Conservation (phyloP, 2,888 invertebrate species). For the Harpagoxenus sublaevis region DNA sequence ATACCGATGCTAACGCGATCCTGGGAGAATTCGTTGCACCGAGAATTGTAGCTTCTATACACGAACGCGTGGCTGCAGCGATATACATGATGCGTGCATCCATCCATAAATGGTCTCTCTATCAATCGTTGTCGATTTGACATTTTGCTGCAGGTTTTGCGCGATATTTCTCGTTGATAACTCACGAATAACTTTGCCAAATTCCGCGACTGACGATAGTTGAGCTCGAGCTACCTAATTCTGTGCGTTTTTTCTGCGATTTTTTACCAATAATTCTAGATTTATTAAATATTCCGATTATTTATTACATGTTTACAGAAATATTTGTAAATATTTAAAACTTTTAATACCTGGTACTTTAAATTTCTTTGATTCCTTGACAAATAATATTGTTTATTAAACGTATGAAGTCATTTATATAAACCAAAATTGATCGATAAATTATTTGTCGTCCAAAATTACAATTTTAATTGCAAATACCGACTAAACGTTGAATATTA, state of each 20-base stretch:
- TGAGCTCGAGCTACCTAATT: background rate
- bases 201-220: background rate
- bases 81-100: conserved; percentile 64
- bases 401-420: background rate
- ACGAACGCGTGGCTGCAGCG: conserved; percentile 47
- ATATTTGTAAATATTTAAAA: conserved; percentile 1
- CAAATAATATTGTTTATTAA: background rate
- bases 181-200: conserved; percentile 41
- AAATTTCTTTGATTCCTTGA: background rate
- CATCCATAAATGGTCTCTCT: conserved; percentile 63
- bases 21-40: conserved; percentile 45
- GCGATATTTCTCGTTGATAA: conserved; percentile 53
- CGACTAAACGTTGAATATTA: too few relatives aligned
- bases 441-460: background rate
- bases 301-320: background rate
- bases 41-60: conserved; percentile 53
- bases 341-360: background rate
- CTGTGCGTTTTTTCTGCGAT: background rate
- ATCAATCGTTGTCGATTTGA: conserved; percentile 55
- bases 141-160: conserved; percentile 49
- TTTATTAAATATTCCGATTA: background rate
- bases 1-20: conserved; percentile 55
- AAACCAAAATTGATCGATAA: background rate
- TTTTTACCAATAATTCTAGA: background rate
- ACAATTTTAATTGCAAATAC: background rate